Evolutionary conservation across 2,888 invertebrate species (phyloP), one percentile per base, ranked within the genome.

Genomic region (Amblyjoppa proteus): DNA sequence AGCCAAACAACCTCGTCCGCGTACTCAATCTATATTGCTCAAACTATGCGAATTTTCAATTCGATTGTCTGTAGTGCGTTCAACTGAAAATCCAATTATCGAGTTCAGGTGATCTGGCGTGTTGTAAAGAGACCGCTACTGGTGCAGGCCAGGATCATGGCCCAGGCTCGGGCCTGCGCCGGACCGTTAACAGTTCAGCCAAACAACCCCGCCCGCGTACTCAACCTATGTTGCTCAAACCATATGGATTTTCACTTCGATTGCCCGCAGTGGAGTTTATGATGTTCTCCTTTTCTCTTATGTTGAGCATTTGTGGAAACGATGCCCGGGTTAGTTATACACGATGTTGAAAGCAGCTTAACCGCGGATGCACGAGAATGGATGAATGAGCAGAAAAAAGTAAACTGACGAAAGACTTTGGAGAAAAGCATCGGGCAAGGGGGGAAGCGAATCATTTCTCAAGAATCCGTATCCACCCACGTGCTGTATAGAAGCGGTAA

Each of bases 391-490:
- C 13, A 4, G 4, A 53, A 68, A 49, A 64, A 56, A 53, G 1
- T 34, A 13, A 25, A 49, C 58, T 13, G 9, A 31, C 53, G 20
- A 80, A 28, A 70, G 28, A 20, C 75, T 38, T 61, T n/a, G 49
- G 68, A 79, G 69, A 61, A 34, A 64, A 81, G 71, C 82, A 78
- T 71, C 61, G 64, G 75, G 41, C 69, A 58, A 70, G 84, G 74
- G 74, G 34, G 70, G 75, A 84, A 86, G 79, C 81, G 78, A 74
- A 84, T 79, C 74, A 79, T 84, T 87, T 78, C 68, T 83, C 73
- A 85, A 38, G 64, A 58, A 84, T 76, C 61, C 83, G 53, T 31
- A 58, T 38, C 58, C 49, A 61, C 49, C 20, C 64, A 70, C 25
- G 31, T 34, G 69, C 61, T 7, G 25, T 25, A 69, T 28, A 75